Evolutionary conservation across 2,797 vertebrate species (phyloP).

Genomic region (Intellagama lesueurii): DNA sequence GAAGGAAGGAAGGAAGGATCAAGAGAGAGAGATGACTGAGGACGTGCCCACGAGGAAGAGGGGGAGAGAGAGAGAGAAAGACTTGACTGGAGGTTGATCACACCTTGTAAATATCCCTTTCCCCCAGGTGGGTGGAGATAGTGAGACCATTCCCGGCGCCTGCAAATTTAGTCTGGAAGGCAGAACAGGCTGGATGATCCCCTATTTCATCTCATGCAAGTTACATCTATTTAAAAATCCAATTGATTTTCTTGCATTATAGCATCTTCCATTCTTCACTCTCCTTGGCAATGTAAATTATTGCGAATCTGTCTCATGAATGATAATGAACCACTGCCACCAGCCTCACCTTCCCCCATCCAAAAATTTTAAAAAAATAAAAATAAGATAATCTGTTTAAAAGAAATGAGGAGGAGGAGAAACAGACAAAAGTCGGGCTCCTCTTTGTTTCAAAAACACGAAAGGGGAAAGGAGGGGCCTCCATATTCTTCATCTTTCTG

Average conservation of each 20-base stretch:
- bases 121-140: no score
- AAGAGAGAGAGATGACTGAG: background rate
- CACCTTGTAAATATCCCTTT: background rate
- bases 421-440: conserved; percentile 24
- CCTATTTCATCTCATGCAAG: conserved; percentile 1
- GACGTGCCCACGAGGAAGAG: background rate
- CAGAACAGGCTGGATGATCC: background rate
- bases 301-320: accelerated
- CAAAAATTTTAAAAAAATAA: background rate
- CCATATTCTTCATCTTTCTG: conserved; percentile 44
- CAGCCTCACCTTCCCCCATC: background rate
- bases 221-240: conserved; percentile 18
- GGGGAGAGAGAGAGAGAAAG: background rate
- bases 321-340: background rate
- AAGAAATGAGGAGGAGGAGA: background rate
- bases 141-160: background rate
- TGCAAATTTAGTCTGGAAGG: background rate
- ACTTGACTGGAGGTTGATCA: background rate
- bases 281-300: conserved; percentile 12
- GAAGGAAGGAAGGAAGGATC: conserved; percentile 9
- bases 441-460: conserved; percentile 15
- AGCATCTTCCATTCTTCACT: conserved; percentile 7
- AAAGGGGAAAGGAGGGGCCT: background rate
- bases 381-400: background rate
- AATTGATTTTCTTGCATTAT: conserved; percentile 12